A percentile compares a stretch with the other conserved stretches of the same genome.
Evolutionary conservation across 2,113 vertebrate genomes (phyloP).

Genomic region (Rostratula benghalensis): DNA sequence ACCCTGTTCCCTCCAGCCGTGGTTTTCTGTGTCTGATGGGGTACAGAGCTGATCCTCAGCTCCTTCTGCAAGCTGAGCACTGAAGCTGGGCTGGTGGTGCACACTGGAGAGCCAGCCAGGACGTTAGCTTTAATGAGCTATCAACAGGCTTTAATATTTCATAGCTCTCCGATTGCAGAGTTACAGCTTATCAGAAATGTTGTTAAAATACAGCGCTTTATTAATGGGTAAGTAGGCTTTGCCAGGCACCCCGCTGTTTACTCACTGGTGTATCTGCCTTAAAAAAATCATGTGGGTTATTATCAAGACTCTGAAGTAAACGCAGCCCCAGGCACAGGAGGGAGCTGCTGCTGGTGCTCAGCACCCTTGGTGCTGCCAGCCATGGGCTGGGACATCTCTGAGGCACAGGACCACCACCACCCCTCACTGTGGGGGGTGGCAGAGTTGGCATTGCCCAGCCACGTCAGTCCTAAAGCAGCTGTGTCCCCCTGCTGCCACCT

Average conservation of each 20-base stretch:
- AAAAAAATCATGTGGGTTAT: not conserved
- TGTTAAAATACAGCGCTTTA: conserved; percentile 31
- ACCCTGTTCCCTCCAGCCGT: not conserved
- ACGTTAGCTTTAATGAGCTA: conserved; percentile 12
- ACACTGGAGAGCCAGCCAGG: not conserved
- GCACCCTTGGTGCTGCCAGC: not conserved
- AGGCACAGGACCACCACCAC: not conserved
- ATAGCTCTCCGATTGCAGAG: conserved; percentile 33
- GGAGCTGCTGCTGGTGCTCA: not conserved
- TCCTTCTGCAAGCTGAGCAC: conserved; percentile 9
- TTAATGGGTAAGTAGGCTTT: not conserved
- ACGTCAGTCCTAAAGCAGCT: not conserved
- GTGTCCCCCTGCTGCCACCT: not conserved
- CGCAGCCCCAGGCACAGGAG: not conserved
- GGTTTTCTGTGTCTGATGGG: rapidly evolving
- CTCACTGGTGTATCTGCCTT: not conserved
- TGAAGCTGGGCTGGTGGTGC: not conserved
- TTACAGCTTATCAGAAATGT: conserved; percentile 50
- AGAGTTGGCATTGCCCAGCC: rapidly evolving
- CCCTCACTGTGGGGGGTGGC: rapidly evolving
- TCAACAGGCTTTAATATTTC: conserved; percentile 74
- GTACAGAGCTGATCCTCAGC: not conserved
- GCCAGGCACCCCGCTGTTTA: not conserved
- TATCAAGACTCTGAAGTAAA: not conserved
- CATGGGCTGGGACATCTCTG: rapidly evolving